Conservation (phyloP, 2,888 invertebrate species). For the Epinotia demarniana region DNA sequence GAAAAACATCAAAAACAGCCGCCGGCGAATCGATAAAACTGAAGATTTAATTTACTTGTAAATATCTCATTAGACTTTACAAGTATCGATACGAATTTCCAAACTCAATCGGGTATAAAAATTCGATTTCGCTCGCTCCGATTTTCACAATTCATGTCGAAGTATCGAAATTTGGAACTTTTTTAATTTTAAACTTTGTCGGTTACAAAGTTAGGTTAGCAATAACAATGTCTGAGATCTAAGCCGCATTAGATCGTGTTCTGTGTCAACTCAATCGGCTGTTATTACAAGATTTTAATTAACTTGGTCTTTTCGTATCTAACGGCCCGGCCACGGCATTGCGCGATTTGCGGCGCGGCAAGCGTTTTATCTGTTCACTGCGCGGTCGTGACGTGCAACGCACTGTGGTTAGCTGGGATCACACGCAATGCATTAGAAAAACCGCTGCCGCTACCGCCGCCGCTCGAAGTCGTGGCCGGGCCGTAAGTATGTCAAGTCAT, state of each 20-base stretch:
- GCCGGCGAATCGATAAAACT: not conserved
- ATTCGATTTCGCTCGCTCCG: constrained; percentile 16
- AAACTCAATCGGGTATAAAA: constrained; percentile 31
- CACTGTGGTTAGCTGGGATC: no score
- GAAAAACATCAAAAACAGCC: not conserved
- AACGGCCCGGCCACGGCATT: no score
- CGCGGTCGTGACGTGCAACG: no score
- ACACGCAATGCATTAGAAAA: no score
- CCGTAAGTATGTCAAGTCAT: no score
- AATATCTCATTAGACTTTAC: constrained; percentile 38
- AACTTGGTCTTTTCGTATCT: no score
- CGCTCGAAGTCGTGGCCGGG: no score
- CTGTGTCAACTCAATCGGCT: not conserved
- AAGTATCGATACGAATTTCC: constrained; percentile 25
- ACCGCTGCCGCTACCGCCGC: no score
- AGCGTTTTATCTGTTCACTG: no score
- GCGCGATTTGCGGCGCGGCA: no score
- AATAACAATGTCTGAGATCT: constrained; percentile 1
- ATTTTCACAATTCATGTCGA: constrained; percentile 31
- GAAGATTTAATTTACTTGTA: constrained; percentile 34
- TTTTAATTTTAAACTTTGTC: constrained; percentile 60
- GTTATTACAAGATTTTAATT: not conserved
- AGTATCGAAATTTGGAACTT: constrained; percentile 54
- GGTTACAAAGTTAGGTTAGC: constrained; percentile 39
- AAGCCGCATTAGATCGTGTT: not conserved